These are phyloP conservation scores for Pherbina coryleti DNA, from an alignment of 2,888 invertebrate genomes.

Conservation along the genomic window DNA sequence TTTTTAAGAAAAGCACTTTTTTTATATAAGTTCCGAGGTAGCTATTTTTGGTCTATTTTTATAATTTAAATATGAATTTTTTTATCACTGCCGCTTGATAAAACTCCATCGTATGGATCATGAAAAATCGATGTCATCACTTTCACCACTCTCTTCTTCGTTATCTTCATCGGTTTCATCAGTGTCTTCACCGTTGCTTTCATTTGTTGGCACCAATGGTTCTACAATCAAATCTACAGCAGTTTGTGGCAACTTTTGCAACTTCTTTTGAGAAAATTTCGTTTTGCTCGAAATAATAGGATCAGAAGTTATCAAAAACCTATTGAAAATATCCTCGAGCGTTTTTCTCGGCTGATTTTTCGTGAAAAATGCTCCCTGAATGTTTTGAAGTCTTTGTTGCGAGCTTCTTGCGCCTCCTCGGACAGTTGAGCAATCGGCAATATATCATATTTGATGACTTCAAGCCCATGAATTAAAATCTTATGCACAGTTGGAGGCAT, in stretches of 20 bases:
- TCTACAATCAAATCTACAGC: background rate
- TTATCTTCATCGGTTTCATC: background rate
- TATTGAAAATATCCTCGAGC: background rate
- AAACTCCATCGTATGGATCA: too few relatives aligned
- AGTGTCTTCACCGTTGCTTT: too few relatives aligned
- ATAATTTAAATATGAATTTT: too few relatives aligned
- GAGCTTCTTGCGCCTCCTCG: slow-evolving; percentile 18
- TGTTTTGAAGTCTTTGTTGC: too few relatives aligned
- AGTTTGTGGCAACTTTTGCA: background rate
- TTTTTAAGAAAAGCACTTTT: too few relatives aligned
- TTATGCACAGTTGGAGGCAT: slow-evolving; percentile 7
- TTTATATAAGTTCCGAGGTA: too few relatives aligned
- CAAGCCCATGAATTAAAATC: slow-evolving; percentile 4
- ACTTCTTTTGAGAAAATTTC: background rate
- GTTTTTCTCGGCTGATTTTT: slow-evolving; percentile 13
- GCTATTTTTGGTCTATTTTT: too few relatives aligned
- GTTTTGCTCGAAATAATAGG: too few relatives aligned
- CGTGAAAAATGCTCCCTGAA: slow-evolving; percentile 21
- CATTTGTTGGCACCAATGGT: too few relatives aligned
- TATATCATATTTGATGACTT: background rate
- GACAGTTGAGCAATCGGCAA: slow-evolving; percentile 19
- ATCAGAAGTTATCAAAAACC: background rate
- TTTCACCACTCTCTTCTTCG: background rate
- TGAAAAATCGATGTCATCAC: background rate
- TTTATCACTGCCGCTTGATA: too few relatives aligned